A percentile compares a stretch with the other conserved stretches of the same genome.
phyloP scores from a whole-genome alignment of 2,113 vertebrate species.

The Saccopteryx leptura region DNA sequence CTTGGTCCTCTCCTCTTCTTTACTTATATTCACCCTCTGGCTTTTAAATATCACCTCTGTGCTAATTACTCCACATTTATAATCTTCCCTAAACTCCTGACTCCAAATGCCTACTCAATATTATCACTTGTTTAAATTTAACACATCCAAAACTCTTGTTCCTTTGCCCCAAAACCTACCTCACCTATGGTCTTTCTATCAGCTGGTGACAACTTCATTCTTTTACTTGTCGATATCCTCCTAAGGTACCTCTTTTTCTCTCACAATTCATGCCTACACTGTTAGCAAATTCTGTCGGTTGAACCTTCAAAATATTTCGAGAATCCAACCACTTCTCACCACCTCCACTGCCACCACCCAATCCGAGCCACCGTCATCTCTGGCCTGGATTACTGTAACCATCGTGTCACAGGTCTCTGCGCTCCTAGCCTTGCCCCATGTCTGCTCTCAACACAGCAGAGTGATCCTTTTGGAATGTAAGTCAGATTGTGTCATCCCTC shows the following conservation, averaged over 20 bases:
- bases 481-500: not conserved
- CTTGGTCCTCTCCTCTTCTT: not conserved
- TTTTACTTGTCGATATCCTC: not conserved
- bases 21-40: not conserved
- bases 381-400: not conserved
- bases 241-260: not conserved
- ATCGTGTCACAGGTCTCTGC: too few species aligned
- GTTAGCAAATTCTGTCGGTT: not conserved
- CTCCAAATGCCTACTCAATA: not conserved
- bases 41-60: not conserved
- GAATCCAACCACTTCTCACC: not conserved
- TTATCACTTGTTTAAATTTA: not conserved
- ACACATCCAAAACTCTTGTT: not conserved
- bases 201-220: not conserved
- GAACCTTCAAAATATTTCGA: not conserved
- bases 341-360: not conserved
- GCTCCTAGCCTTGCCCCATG: not conserved
- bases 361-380: not conserved
- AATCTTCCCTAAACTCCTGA: not conserved
- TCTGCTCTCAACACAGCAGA: not conserved
- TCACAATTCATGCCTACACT: not conserved
- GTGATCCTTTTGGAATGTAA: not conserved
- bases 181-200: not conserved
- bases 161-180: not conserved
- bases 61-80: not conserved